These are phyloP conservation scores for Tribolium castaneum DNA, from an alignment of 1,140 invertebrate species.

Conservation along the genomic window DNA sequence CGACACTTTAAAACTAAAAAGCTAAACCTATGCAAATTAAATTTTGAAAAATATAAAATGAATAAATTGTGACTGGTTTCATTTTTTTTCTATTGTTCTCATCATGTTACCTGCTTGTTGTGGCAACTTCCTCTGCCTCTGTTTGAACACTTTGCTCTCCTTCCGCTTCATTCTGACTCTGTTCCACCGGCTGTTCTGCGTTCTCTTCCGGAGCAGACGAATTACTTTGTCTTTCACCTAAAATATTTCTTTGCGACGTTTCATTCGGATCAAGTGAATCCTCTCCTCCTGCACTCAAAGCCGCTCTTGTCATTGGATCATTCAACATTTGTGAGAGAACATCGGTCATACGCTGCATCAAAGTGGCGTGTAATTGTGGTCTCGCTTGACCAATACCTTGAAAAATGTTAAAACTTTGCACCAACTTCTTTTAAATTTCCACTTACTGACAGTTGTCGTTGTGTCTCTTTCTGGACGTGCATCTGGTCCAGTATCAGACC, in stretches of 20 bases:
- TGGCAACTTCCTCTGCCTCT: neutral
- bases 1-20: too few relatives aligned
- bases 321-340: conserved; percentile 84
- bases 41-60: too few relatives aligned
- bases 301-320: conserved; percentile 73
- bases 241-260: neutral
- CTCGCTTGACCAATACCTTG: conserved; percentile 69
- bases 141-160: neutral
- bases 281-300: conserved; percentile 70
- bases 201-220: neutral
- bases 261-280: conserved; percentile 65
- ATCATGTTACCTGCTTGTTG: neutral
- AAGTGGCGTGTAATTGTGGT: conserved; percentile 77
- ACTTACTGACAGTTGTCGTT: conserved; percentile 56
- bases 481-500: conserved; percentile 91
- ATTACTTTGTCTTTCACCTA: neutral
- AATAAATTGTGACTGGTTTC: neutral
- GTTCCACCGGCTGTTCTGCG: neutral
- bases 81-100: neutral
- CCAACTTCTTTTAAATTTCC: neutral
- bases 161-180: neutral
- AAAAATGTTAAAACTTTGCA: neutral
- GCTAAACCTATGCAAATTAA: too few relatives aligned
- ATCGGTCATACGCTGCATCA: conserved; percentile 88
- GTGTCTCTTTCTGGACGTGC: conserved; percentile 77